Evolutionary conservation across 2,888 invertebrate genomes (phyloP).

Genomic region (Dynastes tityus): DNA sequence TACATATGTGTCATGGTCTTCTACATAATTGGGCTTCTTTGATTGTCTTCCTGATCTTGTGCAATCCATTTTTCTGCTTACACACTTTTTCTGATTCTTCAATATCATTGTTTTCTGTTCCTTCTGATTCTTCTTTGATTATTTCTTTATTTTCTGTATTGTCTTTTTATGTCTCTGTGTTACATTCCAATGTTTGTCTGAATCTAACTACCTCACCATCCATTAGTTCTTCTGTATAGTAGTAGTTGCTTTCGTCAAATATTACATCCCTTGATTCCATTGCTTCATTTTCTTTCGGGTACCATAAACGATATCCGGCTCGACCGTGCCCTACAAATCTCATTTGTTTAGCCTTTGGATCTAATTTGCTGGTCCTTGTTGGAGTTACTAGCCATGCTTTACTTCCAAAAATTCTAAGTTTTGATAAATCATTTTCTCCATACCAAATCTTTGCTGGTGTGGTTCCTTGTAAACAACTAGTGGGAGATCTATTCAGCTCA

Average conservation of each 20-base stretch:
- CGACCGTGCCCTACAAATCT: slow-evolving; percentile 53
- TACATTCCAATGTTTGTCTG: no score
- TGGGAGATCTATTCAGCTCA: background rate
- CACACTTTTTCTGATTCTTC: background rate
- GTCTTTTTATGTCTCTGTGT: background rate
- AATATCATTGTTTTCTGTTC: slow-evolving; percentile 48
- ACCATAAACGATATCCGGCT: slow-evolving; percentile 51
- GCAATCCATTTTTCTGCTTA: slow-evolving; percentile 25
- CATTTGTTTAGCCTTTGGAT: slow-evolving; percentile 41
- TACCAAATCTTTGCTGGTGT: slow-evolving; percentile 5
- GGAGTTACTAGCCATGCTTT: background rate
- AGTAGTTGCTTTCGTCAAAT: slow-evolving; percentile 53
- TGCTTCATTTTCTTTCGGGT: slow-evolving; percentile 46
- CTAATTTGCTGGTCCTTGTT: slow-evolving; percentile 47
- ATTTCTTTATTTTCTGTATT: slow-evolving; percentile 16
- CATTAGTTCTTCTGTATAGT: background rate
- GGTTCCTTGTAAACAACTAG: background rate
- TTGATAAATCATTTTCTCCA: background rate
- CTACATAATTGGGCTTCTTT: slow-evolving; percentile 31
- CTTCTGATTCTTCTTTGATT: no score
- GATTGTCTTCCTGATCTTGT: background rate
- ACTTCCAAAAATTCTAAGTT: background rate
- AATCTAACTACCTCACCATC: no score
- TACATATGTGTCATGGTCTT: slow-evolving; percentile 37
- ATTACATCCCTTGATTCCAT: slow-evolving; percentile 52